phyloP scores from a whole-genome alignment of 2,888 invertebrate species.

The Caenorhabditis becei region DNA sequence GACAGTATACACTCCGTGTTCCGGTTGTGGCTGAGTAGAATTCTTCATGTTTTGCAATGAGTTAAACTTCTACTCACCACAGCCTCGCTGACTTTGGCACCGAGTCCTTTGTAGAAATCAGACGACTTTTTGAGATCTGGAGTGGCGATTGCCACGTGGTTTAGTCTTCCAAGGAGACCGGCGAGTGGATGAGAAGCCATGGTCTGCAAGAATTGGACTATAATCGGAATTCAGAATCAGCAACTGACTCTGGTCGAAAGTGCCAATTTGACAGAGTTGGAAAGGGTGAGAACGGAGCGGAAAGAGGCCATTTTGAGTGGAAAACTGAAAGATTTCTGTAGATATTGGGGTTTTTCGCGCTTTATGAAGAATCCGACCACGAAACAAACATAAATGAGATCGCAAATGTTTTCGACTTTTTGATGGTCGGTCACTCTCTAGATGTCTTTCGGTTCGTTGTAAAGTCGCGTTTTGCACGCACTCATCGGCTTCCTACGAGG shows the following conservation, averaged over 20 bases:
- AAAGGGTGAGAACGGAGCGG: conserved; percentile 35
- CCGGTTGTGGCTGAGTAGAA: conserved; percentile 83
- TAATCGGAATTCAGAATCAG: not conserved
- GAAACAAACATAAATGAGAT: conserved; percentile 19
- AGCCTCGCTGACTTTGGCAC: conserved; percentile 84
- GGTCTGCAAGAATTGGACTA: conserved; percentile 45
- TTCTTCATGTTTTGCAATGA: not conserved
- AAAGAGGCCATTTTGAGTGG: conserved; percentile 33
- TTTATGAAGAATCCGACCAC: not conserved
- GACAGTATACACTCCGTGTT: conserved; percentile 85
- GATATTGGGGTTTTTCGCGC: not conserved
- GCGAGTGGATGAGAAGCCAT: conserved; percentile 72
- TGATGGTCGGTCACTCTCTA: not conserved
- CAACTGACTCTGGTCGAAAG: conserved; percentile 51
- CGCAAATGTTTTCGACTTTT: conserved; percentile 3
- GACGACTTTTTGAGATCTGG: conserved; percentile 84
- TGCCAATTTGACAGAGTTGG: conserved; percentile 23
- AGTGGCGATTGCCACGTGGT: conserved; percentile 85
- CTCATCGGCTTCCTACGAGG: conserved; percentile 20
- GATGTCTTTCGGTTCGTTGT: conserved; percentile 24
- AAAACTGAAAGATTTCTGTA: conserved; percentile 3
- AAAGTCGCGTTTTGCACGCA: conserved; percentile 39
- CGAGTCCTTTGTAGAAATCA: conserved; percentile 84
- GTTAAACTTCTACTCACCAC: conserved; percentile 69
- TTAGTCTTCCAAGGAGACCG: conserved; percentile 84